Evolutionary conservation across 2,113 vertebrate species (phyloP).

Genomic region (Oenanthe melanoleuca): DNA sequence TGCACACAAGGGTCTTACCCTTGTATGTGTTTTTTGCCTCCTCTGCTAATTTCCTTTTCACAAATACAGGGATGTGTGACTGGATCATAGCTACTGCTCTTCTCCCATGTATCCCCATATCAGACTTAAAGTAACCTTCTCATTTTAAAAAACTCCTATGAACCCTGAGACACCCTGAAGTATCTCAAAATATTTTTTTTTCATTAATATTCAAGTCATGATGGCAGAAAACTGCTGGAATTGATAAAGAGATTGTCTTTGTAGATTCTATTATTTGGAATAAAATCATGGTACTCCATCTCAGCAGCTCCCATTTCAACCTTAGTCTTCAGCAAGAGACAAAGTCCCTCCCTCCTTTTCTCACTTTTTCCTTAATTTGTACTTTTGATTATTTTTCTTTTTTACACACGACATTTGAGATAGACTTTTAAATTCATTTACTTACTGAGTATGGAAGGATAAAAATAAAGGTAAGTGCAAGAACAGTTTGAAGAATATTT

Average conservation of each 20-base stretch:
- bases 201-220: background rate
- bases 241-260: background rate
- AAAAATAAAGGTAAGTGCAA: background rate
- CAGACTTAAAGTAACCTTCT: background rate
- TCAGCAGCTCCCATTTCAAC: background rate
- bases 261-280: background rate
- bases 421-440: background rate
- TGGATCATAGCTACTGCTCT: background rate
- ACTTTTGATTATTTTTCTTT: background rate
- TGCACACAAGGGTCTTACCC: background rate
- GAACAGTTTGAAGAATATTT: background rate
- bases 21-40: accelerated
- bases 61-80: background rate
- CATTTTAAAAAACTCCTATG: background rate
- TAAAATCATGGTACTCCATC: background rate
- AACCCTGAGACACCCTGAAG: background rate
- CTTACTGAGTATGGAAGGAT: background rate
- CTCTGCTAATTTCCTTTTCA: background rate
- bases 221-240: background rate
- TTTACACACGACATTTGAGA: background rate
- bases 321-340: background rate
- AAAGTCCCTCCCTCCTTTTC: background rate
- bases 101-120: background rate
- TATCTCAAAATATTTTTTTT: background rate
- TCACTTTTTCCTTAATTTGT: background rate